Evolutionary conservation across 2,797 vertebrate genomes (phyloP).

Genomic region (Chelon auratus): DNA sequence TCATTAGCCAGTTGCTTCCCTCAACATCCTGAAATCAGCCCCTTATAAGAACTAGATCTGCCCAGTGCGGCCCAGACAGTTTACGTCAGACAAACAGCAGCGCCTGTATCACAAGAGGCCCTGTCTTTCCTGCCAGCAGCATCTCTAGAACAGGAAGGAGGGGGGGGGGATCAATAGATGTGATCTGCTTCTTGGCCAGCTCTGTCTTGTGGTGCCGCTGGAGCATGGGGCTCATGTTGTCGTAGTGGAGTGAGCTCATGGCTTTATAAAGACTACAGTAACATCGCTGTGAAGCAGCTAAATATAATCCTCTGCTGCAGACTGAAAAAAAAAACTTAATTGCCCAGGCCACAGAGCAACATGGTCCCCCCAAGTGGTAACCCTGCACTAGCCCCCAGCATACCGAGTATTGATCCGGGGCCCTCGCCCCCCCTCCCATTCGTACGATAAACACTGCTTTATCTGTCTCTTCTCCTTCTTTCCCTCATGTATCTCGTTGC

Average conservation of each 20-base stretch:
- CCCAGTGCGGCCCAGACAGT: constrained; percentile 76
- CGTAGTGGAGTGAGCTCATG: constrained; percentile 85
- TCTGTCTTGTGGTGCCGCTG: constrained; percentile 77
- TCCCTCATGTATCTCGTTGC: constrained; percentile 53
- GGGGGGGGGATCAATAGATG: constrained; percentile 83
- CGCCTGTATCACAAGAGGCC: constrained; percentile 70
- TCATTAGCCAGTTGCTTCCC: constrained; percentile 63
- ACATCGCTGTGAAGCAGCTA: constrained; percentile 82
- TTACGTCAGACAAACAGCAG: constrained; percentile 80
- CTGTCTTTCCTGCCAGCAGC: constrained; percentile 74
- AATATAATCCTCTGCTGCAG: constrained; percentile 87
- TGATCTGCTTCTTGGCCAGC: constrained; percentile 83
- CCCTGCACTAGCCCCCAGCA: constrained; percentile 77
- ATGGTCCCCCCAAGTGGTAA: constrained; percentile 69
- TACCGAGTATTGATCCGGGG: constrained; percentile 80
- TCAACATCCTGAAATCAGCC: constrained; percentile 75
- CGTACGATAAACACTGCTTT: constrained; percentile 71
- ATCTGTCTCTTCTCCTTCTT: constrained; percentile 41
- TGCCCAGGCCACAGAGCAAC: constrained; percentile 73
- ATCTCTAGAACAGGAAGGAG: constrained; percentile 82
- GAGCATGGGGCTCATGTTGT: constrained; percentile 83
- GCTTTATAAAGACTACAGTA: constrained; percentile 86
- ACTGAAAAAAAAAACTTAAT: constrained; percentile 80
- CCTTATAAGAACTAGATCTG: constrained; percentile 74
- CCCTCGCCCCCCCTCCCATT: constrained; percentile 70